Evolutionary conservation across 2,113 vertebrate genomes (phyloP).

Genomic region (Zosterops lateralis): DNA sequence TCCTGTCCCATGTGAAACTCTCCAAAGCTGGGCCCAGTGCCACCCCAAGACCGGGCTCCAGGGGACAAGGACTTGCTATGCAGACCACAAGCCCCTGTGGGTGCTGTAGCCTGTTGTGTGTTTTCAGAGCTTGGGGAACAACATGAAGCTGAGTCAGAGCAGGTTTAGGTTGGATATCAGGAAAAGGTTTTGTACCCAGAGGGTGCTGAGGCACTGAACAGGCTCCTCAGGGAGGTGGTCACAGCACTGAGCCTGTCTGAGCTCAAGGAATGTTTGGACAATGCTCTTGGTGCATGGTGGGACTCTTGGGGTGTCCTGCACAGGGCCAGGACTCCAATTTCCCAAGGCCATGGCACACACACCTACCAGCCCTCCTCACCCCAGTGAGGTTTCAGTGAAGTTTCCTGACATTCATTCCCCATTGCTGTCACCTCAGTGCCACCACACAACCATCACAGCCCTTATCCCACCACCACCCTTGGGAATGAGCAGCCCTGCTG

Average conservation of each 20-base stretch:
- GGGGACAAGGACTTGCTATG: neutral
- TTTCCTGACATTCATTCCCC: neutral
- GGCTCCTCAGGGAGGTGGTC: neutral
- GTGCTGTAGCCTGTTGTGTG: neutral
- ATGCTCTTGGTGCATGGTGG: neutral
- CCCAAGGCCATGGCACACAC: neutral
- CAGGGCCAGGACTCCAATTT: neutral
- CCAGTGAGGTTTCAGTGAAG: neutral
- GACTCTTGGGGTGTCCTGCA: neutral
- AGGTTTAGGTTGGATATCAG: neutral
- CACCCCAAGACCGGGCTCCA: neutral
- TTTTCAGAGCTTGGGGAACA: neutral
- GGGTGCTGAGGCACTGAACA: neutral
- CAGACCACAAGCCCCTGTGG: neutral
- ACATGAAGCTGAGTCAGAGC: neutral
- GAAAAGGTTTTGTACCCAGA: neutral
- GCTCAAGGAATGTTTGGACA: neutral
- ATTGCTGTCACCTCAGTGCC: neutral
- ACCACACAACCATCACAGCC: neutral
- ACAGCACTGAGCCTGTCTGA: neutral
- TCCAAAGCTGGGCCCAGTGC: neutral
- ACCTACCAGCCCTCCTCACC: rapidly evolving
- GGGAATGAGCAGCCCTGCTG: rapidly evolving
- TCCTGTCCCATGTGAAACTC: neutral
- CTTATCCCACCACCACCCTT: neutral